These are phyloP conservation scores for Alouatta palliata DNA, from an alignment of 2,113 vertebrate species.

Conservation along the genomic window DNA sequence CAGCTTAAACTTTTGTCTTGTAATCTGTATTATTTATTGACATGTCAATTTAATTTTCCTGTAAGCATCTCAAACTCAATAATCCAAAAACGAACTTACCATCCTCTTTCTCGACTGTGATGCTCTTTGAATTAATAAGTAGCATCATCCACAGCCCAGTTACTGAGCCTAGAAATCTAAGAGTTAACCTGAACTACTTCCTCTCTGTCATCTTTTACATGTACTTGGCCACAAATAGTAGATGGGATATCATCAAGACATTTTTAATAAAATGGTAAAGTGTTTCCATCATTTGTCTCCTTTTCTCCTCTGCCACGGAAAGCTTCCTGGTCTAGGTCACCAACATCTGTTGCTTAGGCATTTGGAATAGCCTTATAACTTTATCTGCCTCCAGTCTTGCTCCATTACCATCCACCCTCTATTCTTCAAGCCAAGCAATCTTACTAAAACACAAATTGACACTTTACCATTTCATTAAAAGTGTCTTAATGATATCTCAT, in stretches of 20 bases:
- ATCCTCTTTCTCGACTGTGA: accelerated
- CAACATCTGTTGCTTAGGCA: neutral
- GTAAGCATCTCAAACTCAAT: neutral
- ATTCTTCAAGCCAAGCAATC: neutral
- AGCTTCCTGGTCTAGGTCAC: accelerated
- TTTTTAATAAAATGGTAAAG: neutral
- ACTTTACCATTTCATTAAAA: neutral
- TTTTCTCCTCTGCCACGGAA: accelerated
- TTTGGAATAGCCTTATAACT: neutral
- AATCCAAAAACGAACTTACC: neutral
- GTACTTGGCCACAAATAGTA: neutral
- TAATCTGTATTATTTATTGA: neutral
- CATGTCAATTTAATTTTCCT: neutral
- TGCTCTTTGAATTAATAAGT: neutral
- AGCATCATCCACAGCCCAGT: neutral
- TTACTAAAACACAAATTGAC: neutral
- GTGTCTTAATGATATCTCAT: neutral
- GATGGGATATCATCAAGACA: neutral
- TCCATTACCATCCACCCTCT: neutral
- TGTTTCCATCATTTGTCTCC: neutral
- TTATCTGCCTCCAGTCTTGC: neutral
- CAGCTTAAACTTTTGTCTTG: neutral
- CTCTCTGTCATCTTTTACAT: neutral
- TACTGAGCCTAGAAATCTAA: neutral
- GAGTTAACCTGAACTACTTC: neutral